Evolutionary conservation across 2,113 vertebrate genomes (phyloP).

Genomic region (Myrmophylax atrothorax): DNA sequence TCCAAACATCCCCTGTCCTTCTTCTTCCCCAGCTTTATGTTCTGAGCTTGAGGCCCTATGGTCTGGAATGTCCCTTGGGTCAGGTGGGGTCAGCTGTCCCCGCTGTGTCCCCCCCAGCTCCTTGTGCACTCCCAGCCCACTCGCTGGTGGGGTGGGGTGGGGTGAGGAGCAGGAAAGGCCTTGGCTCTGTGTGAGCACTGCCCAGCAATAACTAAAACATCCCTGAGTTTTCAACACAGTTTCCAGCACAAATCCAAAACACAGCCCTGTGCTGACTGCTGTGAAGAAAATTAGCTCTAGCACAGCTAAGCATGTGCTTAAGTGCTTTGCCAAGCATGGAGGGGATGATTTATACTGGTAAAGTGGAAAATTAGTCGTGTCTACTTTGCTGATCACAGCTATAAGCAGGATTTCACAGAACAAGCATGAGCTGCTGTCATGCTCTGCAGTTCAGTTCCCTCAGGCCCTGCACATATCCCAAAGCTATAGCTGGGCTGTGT

Average conservation of each 20-base stretch:
- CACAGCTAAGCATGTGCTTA: not conserved
- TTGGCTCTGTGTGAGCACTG: not conserved
- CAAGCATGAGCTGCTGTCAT: not conserved
- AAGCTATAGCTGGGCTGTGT: not conserved
- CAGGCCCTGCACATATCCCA: not conserved
- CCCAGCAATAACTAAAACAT: not conserved
- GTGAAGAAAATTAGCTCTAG: not conserved
- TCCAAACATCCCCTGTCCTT: accelerated
- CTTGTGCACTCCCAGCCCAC: not conserved
- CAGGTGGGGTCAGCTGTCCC: not conserved
- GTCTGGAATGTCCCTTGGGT: not conserved
- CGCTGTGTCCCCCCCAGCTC: not conserved
- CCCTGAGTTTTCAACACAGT: not conserved
- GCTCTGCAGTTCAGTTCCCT: not conserved
- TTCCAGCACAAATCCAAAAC: not conserved
- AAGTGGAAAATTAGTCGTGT: not conserved
- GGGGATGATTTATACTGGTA: conserved; percentile 20
- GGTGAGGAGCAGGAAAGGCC: not conserved
- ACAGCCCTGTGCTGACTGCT: not conserved
- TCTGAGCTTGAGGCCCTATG: not conserved
- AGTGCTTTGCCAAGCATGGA: conserved; percentile 4
- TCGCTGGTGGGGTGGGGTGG: not conserved
- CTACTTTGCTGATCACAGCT: not conserved
- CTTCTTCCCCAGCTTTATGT: not conserved
- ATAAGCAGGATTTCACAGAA: not conserved